Evolutionary conservation across 2,797 vertebrate species (phyloP).

Genomic region (Macropus fuliginosus): DNA sequence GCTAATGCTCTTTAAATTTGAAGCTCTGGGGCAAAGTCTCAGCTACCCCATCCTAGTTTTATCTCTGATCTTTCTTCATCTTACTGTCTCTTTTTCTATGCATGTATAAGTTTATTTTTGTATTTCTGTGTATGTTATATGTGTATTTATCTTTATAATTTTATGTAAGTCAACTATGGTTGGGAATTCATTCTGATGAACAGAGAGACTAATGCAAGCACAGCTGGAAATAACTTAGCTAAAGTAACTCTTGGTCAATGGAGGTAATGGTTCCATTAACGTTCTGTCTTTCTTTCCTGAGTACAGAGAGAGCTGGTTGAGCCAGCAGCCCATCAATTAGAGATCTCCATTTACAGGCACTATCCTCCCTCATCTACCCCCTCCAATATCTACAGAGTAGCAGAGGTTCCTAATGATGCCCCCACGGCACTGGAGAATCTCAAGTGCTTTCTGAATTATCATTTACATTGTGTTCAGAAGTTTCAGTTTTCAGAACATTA

Average conservation of each 20-base stretch:
- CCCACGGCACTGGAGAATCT: too few species aligned
- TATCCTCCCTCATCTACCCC: too few species aligned
- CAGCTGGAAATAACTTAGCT: background rate
- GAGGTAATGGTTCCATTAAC: background rate
- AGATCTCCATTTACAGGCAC: too few species aligned
- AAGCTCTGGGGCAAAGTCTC: background rate
- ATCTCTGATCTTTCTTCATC: background rate
- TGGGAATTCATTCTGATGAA: background rate
- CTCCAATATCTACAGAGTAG: too few species aligned
- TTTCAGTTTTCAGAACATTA: too few species aligned
- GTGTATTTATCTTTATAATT: background rate
- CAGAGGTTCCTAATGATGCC: too few species aligned
- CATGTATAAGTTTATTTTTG: background rate
- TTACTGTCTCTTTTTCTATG: background rate
- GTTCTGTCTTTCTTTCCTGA: background rate
- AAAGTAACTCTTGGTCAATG: background rate
- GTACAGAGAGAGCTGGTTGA: background rate
- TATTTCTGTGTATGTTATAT: background rate
- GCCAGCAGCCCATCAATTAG: too few species aligned
- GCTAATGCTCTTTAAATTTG: background rate
- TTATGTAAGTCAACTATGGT: background rate
- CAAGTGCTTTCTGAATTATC: too few species aligned
- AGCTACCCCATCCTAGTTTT: background rate
- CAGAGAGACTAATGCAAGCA: background rate
- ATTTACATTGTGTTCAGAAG: too few species aligned